Evolutionary conservation across 2,113 vertebrate species (phyloP).

Genomic region (Physeter macrocephalus): DNA sequence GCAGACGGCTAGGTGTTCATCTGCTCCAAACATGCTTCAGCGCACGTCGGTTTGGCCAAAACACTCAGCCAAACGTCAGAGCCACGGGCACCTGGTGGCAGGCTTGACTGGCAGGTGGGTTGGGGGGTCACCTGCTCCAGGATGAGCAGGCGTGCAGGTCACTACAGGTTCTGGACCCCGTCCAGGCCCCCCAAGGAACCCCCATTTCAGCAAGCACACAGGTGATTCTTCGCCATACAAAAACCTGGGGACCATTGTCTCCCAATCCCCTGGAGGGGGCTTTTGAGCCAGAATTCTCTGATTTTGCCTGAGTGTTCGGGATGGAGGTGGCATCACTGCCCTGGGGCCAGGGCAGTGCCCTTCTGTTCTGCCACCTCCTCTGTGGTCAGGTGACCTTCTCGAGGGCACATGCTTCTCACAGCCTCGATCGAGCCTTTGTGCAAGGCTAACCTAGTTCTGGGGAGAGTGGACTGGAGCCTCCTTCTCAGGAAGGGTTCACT

Average conservation of each 20-base stretch:
- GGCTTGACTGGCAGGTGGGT: neutral
- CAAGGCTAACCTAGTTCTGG: accelerated
- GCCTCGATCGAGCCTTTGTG: accelerated
- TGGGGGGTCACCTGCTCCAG: neutral
- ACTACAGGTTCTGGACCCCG: neutral
- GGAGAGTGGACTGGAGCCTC: too few relatives aligned
- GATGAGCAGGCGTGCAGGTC: neutral
- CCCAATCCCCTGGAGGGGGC: accelerated
- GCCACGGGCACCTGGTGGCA: accelerated
- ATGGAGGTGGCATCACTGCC: neutral
- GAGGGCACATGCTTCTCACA: accelerated
- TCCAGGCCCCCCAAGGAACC: neutral
- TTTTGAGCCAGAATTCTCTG: neutral
- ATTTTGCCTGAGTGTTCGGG: too few relatives aligned
- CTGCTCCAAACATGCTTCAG: neutral
- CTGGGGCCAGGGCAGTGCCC: neutral
- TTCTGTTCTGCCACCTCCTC: neutral
- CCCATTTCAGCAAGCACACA: neutral
- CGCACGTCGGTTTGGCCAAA: neutral
- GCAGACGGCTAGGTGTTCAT: accelerated
- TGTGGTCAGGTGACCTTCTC: neutral
- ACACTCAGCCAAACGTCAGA: accelerated
- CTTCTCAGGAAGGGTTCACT: neutral
- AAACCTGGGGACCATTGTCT: neutral
- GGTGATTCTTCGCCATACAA: accelerated